phyloP scores from a whole-genome alignment of 2,113 vertebrate genomes.

The Burhinus oedicnemus region DNA sequence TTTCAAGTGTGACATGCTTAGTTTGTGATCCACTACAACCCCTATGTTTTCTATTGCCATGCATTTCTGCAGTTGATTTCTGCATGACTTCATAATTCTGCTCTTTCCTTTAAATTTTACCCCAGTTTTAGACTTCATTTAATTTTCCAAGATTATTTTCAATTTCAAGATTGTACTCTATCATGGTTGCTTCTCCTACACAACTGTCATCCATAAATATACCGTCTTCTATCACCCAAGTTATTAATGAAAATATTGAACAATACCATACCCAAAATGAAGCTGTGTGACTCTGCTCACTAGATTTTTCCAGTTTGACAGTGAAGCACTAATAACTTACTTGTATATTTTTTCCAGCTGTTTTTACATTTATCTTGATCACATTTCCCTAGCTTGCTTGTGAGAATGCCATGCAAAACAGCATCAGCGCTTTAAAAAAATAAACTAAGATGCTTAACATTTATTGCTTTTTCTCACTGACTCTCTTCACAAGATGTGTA shows the following conservation, averaged over 20 bases:
- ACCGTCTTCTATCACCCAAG: neutral
- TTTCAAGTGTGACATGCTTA: neutral
- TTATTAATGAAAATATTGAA: neutral
- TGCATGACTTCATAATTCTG: neutral
- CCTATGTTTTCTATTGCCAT: neutral
- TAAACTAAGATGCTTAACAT: neutral
- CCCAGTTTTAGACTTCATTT: neutral
- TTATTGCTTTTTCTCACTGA: neutral
- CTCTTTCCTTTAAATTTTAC: neutral
- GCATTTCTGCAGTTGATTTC: neutral
- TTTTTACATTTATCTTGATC: neutral
- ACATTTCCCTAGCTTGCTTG: neutral
- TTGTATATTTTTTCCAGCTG: neutral
- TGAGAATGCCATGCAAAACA: neutral
- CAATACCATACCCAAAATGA: neutral
- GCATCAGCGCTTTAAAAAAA: neutral
- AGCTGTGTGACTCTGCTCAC: neutral
- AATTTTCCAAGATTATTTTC: neutral
- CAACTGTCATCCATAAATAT: neutral
- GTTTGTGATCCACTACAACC: neutral
- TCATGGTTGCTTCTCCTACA: neutral
- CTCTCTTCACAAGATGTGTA: neutral
- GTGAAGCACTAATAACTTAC: neutral
- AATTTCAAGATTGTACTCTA: neutral
- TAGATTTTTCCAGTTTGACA: neutral